Base-by-base conservation (phyloP, 2,888 invertebrate genomes). In the Zeuzera pyrina region DNA sequence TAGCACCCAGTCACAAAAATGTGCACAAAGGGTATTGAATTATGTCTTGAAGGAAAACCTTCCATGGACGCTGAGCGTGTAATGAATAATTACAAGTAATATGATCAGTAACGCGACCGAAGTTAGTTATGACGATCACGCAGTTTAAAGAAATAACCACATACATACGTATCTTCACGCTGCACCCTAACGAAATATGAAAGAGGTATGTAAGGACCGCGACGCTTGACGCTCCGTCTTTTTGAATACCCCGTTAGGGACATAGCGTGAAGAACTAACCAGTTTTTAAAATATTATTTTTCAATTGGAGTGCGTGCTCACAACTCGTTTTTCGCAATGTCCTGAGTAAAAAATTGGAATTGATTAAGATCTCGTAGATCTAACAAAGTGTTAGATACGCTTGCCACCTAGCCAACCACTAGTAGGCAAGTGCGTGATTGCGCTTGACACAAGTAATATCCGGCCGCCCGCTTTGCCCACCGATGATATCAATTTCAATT, bases 401-500 rank as follows among this genome's bases (percentile, higher is more conserved):
- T n/a, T 6, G 22, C 11, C 24, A 30, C 24, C 31, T 37, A 42
- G 38, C 33, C 27, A n/a, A 23, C 42, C 38, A 42, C 49, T 55
- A 41, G 54, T 39, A 50, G 52, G 57, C 52, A 41, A 65, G 65
- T 74, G 78, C 77, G 74, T 83, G 79, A 78, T 77, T 74, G 69
- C 63, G 72, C 67, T 61, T 72, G 79, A 79, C 79, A 78, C 68
- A 67, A 66, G 72, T 78, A 83, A 83, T 83, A 79, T 83, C 83
- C 83, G 79, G 74, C 52, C 55, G 55, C 53, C 51, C 59, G 55
- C 55, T 53, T 64, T 71, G 69, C 67, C 77, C 70, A 72, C 68
- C 69, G 77, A 79, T 78, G 70, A 72, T 81, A 81, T 83, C 81
- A 79, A 76, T 78, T 83, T 79, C 81, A 79, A 83, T 79, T 81